These are phyloP conservation scores for Carduelis carduelis DNA, from an alignment of 2,797 vertebrate species.

Conservation along the genomic window DNA sequence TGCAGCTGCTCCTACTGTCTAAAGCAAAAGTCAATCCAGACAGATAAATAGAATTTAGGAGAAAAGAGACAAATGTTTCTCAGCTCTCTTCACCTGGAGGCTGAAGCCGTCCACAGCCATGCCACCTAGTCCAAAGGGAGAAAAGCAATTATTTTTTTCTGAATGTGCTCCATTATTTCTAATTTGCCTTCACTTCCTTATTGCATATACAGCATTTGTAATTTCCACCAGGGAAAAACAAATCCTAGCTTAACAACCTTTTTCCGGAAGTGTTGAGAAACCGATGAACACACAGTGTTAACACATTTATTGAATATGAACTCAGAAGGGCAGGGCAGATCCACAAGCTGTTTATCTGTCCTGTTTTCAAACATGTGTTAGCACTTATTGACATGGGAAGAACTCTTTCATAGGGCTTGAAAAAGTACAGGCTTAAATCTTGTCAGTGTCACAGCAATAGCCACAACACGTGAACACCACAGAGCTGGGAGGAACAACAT, in stretches of 20 bases:
- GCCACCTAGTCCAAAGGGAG: not conserved
- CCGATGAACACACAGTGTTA: slow-evolving; percentile 43
- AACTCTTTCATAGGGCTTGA: slow-evolving; percentile 19
- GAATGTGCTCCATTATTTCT: slow-evolving; percentile 20
- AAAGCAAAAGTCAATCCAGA: not conserved
- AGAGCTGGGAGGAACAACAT: not conserved
- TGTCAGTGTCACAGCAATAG: not conserved
- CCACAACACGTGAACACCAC: not conserved
- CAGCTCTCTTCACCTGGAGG: slow-evolving; percentile 27
- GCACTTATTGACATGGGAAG: slow-evolving; percentile 69
- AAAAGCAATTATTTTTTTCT: not conserved
- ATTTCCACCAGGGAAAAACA: slow-evolving; percentile 62
- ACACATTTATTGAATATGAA: slow-evolving; percentile 63
- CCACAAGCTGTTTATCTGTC: slow-evolving; percentile 47
- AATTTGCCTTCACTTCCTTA: slow-evolving; percentile 46
- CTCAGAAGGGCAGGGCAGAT: slow-evolving; percentile 51
- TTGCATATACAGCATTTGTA: slow-evolving; percentile 28
- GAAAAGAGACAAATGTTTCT: not conserved
- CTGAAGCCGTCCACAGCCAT: not conserved
- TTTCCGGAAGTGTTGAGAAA: slow-evolving; percentile 59
- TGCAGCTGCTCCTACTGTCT: slow-evolving; percentile 13
- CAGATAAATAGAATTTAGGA: slow-evolving; percentile 2
- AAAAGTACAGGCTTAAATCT: slow-evolving; percentile 26
- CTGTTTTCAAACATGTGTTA: slow-evolving; percentile 67
- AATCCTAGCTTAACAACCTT: slow-evolving; percentile 51